Base-by-base conservation (phyloP, 2,888 invertebrate genomes). In the Noctua janthe region DNA sequence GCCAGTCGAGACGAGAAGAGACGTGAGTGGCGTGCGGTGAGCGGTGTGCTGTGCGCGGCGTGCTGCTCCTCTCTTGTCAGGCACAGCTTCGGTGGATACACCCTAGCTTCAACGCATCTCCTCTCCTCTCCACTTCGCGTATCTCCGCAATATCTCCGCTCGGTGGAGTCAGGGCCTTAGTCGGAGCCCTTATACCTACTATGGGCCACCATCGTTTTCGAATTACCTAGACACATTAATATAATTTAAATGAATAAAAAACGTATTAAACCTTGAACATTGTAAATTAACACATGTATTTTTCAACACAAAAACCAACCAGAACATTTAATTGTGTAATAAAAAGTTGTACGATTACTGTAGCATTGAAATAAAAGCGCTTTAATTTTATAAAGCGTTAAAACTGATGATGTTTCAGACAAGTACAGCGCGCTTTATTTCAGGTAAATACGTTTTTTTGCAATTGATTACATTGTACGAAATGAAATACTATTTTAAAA, bases 311-410 rank as follows among this genome's bases (percentile, higher is more conserved):
- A 80, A 39, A 56, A 54, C 69, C 71, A 62, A 43, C n/a, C 85
- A 66, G 51, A 74, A 66, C 70, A 81, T 70, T 56, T 71, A 66
- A 85, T 54, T 66, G 51, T 10, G 74, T 71, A 47, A 85, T 83
- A 83, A 85, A 82, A 85, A 39, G 74, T 79, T 62, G 67, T 39
- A 71, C 51, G 20, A 66, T 81, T 81, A 81, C 85, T 59, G 56
- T 54, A 71, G 51, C 70, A 85, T 81, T 85, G 81, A 81, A 83
- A 81, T 81, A 66, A 74, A 82, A 66, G 23, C 59, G 51, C 20
- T 74, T 62, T 83, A 74, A 83, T 85, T 80, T 85, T 69, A 82
- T 82, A 59, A 85, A 71, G 74, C 82, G 47, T 80, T 85, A n/a
- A 64, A 84, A 85, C 81, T 85, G 82, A 74, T 71, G 62, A 54